A percentile compares a stretch with the other conserved stretches of the same genome.
Conservation (phyloP, 2,113 vertebrate species). For the Phocoena sinus region DNA sequence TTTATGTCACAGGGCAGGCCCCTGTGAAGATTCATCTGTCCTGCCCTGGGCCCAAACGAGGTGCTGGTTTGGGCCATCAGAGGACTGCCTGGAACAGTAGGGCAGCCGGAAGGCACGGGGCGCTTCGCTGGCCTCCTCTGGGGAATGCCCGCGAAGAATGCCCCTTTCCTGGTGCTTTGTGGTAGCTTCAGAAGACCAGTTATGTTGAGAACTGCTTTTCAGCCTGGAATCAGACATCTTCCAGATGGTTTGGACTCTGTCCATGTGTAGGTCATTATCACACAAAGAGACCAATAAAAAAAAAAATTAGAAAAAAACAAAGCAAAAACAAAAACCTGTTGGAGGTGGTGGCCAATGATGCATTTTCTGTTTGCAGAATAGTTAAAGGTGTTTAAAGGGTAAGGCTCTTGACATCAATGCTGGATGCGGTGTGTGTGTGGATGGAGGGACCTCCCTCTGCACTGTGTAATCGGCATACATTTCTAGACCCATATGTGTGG, state of each 20-base stretch:
- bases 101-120: background rate
- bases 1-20: conserved; percentile 79
- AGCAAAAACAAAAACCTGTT: background rate
- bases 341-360: conserved; percentile 43
- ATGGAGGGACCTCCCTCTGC: background rate
- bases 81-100: conserved; percentile 6
- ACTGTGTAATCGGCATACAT: conserved; percentile 47
- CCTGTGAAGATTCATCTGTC: conserved; percentile 71
- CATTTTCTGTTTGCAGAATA: conserved; percentile 33
- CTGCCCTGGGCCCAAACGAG: conserved; percentile 17
- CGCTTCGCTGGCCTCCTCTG: background rate
- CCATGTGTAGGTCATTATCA: conserved; percentile 59
- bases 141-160: background rate
- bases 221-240: conserved; percentile 46
- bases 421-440: background rate
- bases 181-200: conserved; percentile 55
- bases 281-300: conserved; percentile 66
- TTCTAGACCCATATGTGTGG: background rate
- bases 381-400: conserved; percentile 52
- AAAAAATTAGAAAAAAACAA: background rate
- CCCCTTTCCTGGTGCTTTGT: conserved; percentile 34
- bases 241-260: conserved; percentile 40
- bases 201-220: conserved; percentile 47
- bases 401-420: background rate
- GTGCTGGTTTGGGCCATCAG: background rate